phyloP scores from a whole-genome alignment of 1,140 invertebrate genomes.

The Bactericera cockerelli region DNA sequence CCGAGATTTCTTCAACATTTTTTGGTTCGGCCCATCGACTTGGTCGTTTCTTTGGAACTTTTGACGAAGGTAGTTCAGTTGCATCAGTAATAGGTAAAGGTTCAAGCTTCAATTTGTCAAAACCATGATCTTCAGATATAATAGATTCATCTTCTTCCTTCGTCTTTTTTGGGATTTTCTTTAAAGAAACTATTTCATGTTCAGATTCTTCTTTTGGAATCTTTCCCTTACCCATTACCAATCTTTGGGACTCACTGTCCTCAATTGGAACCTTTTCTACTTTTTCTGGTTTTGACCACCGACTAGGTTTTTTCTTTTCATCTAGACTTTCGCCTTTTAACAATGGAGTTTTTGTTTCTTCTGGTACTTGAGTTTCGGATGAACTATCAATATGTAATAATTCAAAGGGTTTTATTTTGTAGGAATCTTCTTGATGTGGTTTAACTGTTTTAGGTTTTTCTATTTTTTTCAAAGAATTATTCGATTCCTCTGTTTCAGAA shows the following conservation, averaged over 20 bases:
- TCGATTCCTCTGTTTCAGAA: too few relatives aligned
- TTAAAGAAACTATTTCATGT: slow-evolving; percentile 22
- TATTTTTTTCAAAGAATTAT: slow-evolving; percentile 22
- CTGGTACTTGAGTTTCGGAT: slow-evolving; percentile 19
- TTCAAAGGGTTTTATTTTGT: slow-evolving; percentile 22
- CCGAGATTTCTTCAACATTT: slow-evolving; percentile 10
- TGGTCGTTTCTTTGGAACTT: slow-evolving; percentile 23
- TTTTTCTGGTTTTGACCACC: too few relatives aligned
- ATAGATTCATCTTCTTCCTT: slow-evolving; percentile 21
- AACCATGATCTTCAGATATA: slow-evolving; percentile 19
- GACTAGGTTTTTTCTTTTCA: too few relatives aligned
- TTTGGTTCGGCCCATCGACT: slow-evolving; percentile 19
- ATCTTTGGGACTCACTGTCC: slow-evolving; percentile 17
- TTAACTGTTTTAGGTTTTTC: slow-evolving; percentile 23
- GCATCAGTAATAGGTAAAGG: slow-evolving; percentile 19
- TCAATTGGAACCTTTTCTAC: not conserved
- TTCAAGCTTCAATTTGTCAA: slow-evolving; percentile 21
- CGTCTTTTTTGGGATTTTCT: slow-evolving; percentile 19
- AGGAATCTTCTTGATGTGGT: slow-evolving; percentile 19
- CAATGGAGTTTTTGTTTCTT: slow-evolving; percentile 15
- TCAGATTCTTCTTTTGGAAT: slow-evolving; percentile 20
- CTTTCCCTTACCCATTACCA: slow-evolving; percentile 24
- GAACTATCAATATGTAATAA: slow-evolving; percentile 21
- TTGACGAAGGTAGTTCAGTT: slow-evolving; percentile 15
- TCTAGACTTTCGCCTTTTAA: too few relatives aligned